phyloP scores from a whole-genome alignment of 2,113 vertebrate genomes.

The Carettochelys insculpta region DNA sequence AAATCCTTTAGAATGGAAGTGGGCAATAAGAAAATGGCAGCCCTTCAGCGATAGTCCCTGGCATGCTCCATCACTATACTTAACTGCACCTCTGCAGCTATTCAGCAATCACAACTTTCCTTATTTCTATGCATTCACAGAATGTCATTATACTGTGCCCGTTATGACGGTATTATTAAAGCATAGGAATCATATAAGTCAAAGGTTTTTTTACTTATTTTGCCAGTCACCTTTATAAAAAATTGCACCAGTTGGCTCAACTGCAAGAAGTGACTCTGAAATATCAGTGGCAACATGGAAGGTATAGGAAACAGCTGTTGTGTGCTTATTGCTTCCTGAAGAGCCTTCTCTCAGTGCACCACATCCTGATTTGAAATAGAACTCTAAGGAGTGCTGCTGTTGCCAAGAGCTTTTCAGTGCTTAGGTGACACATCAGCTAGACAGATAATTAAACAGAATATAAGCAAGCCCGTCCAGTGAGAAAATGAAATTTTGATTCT shows the following conservation, averaged over 20 bases:
- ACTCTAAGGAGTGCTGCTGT: not conserved
- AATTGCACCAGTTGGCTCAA: constrained; percentile 25
- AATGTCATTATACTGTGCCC: not conserved
- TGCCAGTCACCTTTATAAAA: constrained; percentile 19
- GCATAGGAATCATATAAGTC: not conserved
- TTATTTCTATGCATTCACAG: no score
- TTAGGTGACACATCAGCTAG: not conserved
- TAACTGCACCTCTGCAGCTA: no score
- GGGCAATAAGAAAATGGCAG: no score
- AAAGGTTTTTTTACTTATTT: not conserved
- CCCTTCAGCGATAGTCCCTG: no score
- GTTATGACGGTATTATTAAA: no score
- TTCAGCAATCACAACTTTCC: no score
- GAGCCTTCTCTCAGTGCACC: constrained; percentile 13
- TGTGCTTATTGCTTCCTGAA: not conserved
- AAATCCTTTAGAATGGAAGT: no score
- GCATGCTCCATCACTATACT: no score
- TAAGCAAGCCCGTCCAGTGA: not conserved
- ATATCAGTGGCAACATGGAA: constrained; percentile 16
- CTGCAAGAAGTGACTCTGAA: constrained; percentile 14
- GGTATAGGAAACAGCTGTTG: constrained; percentile 15
- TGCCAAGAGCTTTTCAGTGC: not conserved
- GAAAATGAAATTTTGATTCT: not conserved
- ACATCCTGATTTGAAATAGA: constrained; percentile 30
- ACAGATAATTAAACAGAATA: not conserved